Conservation (phyloP, 1,140 invertebrate species). For the Cotesia typhae region DNA sequence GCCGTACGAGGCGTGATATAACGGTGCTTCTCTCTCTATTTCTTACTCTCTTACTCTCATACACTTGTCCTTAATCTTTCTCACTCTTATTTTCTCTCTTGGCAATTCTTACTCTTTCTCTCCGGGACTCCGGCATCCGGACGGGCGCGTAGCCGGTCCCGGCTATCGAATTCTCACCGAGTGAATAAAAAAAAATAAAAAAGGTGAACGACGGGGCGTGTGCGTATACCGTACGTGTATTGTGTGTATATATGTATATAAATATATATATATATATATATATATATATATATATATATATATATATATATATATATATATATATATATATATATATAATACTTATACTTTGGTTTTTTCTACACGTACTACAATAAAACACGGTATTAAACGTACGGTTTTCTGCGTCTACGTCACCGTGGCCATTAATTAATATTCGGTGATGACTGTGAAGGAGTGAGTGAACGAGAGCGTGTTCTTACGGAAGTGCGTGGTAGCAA, state of each 20-base stretch:
- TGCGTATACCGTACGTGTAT: slow-evolving; percentile 27
- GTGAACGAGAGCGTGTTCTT: neutral
- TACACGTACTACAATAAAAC: slow-evolving; percentile 4
- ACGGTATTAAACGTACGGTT: neutral
- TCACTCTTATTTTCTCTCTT: slow-evolving; percentile 20
- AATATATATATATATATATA: neutral
- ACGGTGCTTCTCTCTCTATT: slow-evolving; percentile 47
- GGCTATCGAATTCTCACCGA: slow-evolving; percentile 44
- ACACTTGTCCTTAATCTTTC: slow-evolving; percentile 14
- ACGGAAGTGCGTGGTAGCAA: slow-evolving; percentile 14
- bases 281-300: slow-evolving; percentile 2
- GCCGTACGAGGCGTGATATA: slow-evolving; percentile 49
- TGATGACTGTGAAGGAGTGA: neutral
- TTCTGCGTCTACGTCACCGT: neutral
- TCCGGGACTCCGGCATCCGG: slow-evolving; percentile 38
- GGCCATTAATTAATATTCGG: slow-evolving; percentile 15
- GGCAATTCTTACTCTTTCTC: slow-evolving; percentile 32
- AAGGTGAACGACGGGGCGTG: slow-evolving; percentile 39
- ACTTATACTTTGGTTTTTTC: neutral
- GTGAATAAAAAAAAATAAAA: slow-evolving; percentile 36
- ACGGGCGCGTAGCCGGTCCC: slow-evolving; percentile 41
- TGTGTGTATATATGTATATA: neutral
- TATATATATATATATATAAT: slow-evolving; percentile 4
- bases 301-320: slow-evolving; percentile 1
- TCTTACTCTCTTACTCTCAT: slow-evolving; percentile 33